Evolutionary conservation across 2,888 invertebrate species (phyloP), one percentile per base, ranked within the genome.

Genomic region (Fragum fragum): DNA sequence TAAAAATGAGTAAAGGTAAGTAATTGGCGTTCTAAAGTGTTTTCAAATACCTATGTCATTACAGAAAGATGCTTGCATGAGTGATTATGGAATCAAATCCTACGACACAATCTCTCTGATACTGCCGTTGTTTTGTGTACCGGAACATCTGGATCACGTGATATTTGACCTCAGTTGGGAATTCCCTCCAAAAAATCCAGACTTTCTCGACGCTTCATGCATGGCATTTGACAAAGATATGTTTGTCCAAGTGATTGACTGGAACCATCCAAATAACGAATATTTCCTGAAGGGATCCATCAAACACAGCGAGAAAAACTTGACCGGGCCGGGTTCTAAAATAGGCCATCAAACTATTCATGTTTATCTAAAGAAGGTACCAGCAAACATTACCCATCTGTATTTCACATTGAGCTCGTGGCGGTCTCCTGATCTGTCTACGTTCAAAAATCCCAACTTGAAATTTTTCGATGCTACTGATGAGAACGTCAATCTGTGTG

Each of bases 401-500:
- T 81, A 76, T 39, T 81, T 81, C 39, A 77, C 77, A n/a, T 52
- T 81, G 36, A 81, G 81, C 32, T 76, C 81, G 1, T 81, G 81
- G 81, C 73, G 71, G 21, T 81, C 81, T 26, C 73, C 81, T 18
- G 76, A 77, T 57, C 55, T 81, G 5, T 81, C 81, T 14, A 70
- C 72, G 1, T 81, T 76, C 32, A 53, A 52, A 39, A 76, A 77
- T 59, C 81, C 81, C 21, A 63, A 63, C 28, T 61, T 81, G 32
- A 73, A 73, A 36, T 81, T 81, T 36, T 81, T 76, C 36, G 77
- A 81, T 42, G 81, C 81, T 9, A 61, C 73, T 6, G n/a, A 28
- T 6, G 42, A 52, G 23, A 57, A 70, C 26, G 57, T 71, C 7
- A 71, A 81, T 47, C 39, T 81, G 14, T 81, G 81, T 55, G 73